Base-by-base conservation (phyloP, 2,113 vertebrate genomes). In the Acrocephalus kingi region DNA sequence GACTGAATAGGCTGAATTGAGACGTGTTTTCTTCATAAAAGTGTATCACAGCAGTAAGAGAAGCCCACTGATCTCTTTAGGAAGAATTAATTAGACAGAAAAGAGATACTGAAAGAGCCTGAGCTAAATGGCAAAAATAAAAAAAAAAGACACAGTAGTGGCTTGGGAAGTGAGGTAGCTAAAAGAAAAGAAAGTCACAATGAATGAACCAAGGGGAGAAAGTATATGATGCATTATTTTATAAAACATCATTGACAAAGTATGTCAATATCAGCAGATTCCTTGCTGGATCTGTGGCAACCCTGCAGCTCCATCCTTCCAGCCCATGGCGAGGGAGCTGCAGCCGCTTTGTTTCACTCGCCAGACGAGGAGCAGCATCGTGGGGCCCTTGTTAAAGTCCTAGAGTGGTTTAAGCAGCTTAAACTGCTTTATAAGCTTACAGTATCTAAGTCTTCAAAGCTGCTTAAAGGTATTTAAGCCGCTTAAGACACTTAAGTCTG, bases 401-500 rank as follows among this genome's bases (percentile, higher is more conserved):
- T 87, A 51, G 71, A 89, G 84, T 55, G 51, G 17, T 84, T 94
- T 96, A 97, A 97, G 96, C 89, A 87, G 94, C 96, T 97, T 97
- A 95, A 91, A 73, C 66, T 94, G 69, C 77, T 92, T 96, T 94
- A 97, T 84, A 80, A 93, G 90, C 92, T 96, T 95, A 94, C 90
- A 92, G 62, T 45, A 58, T 80, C 76, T 92, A 96, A 96, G 86
- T 62, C 95, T 91, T 73, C 84, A 97, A 97, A 96, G 95, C 94
- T 89, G 80, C 94, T 96, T 96, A 96, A 85, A 95, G 92, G 89
- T 74, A 31, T 76, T 96, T 96, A 97, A 97, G 90, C 96, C 1
- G 54, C 89, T 97, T 97, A 94, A 82, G 91, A 63, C 78, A 79
- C 89, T 95, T 94, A 12, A 89, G 84, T 76, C 35, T 89, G 66